Evolutionary conservation across 2,113 vertebrate genomes (phyloP).

Genomic region (Enhydra lutris): DNA sequence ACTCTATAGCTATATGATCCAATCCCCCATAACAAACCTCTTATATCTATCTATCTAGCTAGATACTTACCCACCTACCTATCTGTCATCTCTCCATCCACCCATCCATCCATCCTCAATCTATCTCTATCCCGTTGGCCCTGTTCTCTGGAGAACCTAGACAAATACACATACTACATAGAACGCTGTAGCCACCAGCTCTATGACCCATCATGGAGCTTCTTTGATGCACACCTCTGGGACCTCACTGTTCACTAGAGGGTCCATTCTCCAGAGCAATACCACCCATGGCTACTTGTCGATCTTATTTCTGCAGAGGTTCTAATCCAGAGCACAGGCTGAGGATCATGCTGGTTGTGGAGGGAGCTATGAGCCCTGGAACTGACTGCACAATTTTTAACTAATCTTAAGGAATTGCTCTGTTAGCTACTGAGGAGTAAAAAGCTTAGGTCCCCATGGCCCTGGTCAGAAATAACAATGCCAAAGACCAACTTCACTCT

Average conservation of each 20-base stretch:
- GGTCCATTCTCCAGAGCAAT: neutral
- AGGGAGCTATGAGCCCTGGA: neutral
- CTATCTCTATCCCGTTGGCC: neutral
- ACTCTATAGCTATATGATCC: neutral
- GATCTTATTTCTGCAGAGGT: neutral
- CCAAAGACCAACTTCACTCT: neutral
- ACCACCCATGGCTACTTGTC: accelerated
- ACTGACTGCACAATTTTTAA: neutral
- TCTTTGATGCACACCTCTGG: neutral
- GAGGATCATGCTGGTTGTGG: neutral
- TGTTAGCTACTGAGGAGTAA: neutral
- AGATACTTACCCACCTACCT: too few species aligned
- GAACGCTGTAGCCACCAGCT: neutral
- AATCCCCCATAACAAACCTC: neutral
- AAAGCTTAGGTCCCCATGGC: neutral
- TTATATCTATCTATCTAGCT: neutral
- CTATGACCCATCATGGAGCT: too few species aligned
- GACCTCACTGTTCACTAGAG: accelerated
- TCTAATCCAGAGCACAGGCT: neutral
- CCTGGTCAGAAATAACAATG: neutral
- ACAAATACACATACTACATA: accelerated
- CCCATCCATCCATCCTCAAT: neutral
- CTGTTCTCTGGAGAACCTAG: neutral
- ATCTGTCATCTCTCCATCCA: neutral
- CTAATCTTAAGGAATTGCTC: neutral